Evolutionary conservation across 37 sponge, comb jelly and placozoan species (phyloP).

Genomic region (Haliclona indistincta): DNA sequence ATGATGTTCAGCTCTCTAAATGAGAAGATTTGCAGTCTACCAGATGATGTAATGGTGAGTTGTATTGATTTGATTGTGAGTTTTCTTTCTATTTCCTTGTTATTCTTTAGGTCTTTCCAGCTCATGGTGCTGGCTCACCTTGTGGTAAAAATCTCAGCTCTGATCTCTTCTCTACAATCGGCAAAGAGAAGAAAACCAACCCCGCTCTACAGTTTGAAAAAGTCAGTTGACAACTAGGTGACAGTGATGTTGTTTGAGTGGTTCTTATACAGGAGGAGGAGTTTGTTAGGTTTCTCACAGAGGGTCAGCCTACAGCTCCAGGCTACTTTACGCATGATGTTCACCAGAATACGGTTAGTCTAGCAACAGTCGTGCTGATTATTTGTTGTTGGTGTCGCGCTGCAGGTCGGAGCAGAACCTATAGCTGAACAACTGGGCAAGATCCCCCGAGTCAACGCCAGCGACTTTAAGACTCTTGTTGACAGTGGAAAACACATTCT

Average conservation of each 20-base stretch:
- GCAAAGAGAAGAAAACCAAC: conserved; percentile 73
- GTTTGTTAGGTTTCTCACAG: conserved; percentile 76
- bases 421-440: conserved; percentile 32
- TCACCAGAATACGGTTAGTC: conserved; percentile 19
- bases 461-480: conserved; percentile 37
- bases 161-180: conserved; percentile 83
- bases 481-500: conserved; percentile 16
- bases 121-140: conserved; percentile 93
- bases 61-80: neutral
- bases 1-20: conserved; percentile 74
- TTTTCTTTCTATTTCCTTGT: neutral
- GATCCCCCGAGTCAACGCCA: conserved; percentile 17
- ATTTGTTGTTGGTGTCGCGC: neutral
- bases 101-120: conserved; percentile 74
- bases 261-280: conserved; percentile 38
- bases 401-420: conserved; percentile 51
- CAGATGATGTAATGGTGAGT: conserved; percentile 74
- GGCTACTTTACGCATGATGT: conserved; percentile 72
- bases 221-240: conserved; percentile 34
- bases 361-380: neutral
- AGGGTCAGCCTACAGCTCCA: conserved; percentile 61
- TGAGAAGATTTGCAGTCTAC: conserved; percentile 63
- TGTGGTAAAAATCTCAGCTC: conserved; percentile 84
- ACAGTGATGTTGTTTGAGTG: neutral
- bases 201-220: conserved; percentile 69